Conservation (phyloP, 2,888 invertebrate species). For the Eupithecia abbreviata region DNA sequence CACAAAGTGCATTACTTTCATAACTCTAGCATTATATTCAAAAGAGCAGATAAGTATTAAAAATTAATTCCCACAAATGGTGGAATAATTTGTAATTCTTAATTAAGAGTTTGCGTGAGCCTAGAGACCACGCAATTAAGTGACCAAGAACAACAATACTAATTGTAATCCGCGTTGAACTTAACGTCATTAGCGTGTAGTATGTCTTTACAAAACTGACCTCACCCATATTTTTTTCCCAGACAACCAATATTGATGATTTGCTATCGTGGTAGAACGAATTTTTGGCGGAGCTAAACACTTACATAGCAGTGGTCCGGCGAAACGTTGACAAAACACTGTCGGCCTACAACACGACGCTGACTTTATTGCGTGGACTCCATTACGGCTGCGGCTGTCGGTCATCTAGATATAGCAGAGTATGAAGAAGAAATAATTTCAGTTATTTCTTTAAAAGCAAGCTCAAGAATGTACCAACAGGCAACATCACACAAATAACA, state of each 20-base stretch:
- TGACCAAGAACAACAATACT: not conserved
- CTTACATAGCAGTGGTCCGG: no score
- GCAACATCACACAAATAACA: not conserved
- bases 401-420: not conserved
- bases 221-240: not conserved
- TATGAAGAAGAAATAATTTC: not conserved
- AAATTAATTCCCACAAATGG: not conserved
- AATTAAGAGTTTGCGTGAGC: constrained; percentile 40
- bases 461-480: not conserved
- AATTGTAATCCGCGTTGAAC: not conserved
- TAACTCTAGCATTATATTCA: not conserved
- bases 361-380: no score
- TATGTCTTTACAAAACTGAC: not conserved
- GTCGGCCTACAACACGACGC: no score
- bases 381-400: not conserved
- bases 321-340: no score
- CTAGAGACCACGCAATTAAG: not conserved
- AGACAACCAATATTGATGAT: not conserved
- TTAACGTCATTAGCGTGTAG: not conserved
- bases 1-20: not conserved
- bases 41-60: not conserved
- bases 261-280: not conserved
- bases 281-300: not conserved
- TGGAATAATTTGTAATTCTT: constrained; percentile 8
- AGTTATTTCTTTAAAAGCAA: not conserved